A percentile compares a stretch with the other conserved stretches of the same genome.
phyloP scores from a whole-genome alignment of 2,888 invertebrate genomes.

The Gastracanthus pulcherrimus region DNA sequence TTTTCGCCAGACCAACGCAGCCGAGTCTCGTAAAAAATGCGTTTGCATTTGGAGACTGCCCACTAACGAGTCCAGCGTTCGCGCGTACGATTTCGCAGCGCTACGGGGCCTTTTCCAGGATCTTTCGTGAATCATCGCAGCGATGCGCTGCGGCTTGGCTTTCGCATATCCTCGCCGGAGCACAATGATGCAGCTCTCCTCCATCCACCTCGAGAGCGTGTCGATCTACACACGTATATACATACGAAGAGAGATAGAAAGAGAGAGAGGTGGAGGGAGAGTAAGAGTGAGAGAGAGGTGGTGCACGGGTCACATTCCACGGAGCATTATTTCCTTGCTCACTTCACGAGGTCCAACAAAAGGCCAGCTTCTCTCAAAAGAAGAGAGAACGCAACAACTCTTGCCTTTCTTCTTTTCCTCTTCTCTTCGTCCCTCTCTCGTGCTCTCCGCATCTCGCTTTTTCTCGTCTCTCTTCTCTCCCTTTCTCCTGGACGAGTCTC shows the following conservation, averaged over 20 bases:
- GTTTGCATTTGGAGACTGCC: neutral
- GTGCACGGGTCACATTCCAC: slow-evolving; percentile 76
- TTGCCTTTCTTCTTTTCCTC: slow-evolving; percentile 50
- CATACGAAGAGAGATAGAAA: neutral
- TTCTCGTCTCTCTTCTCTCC: slow-evolving; percentile 60
- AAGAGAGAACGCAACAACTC: slow-evolving; percentile 60
- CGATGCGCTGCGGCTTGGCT: slow-evolving; percentile 58
- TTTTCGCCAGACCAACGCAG: neutral
- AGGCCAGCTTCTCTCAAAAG: slow-evolving; percentile 70
- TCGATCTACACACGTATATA: slow-evolving; percentile 64
- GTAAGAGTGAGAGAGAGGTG: slow-evolving; percentile 60
- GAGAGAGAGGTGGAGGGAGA: slow-evolving; percentile 2
- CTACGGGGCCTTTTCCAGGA: slow-evolving; percentile 50
- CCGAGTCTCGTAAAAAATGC: neutral
- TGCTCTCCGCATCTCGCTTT: slow-evolving; percentile 55
- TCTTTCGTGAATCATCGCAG: slow-evolving; percentile 62
- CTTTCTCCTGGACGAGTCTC: slow-evolving; percentile 65
- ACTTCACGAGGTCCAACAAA: slow-evolving; percentile 70
- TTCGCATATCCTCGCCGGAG: slow-evolving; percentile 58
- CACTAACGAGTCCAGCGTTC: slow-evolving; percentile 30
- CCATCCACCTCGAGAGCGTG: slow-evolving; percentile 57
- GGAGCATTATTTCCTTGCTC: slow-evolving; percentile 74
- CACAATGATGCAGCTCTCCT: slow-evolving; percentile 65
- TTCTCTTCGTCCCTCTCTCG: slow-evolving; percentile 42
- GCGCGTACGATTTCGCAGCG: neutral